These are phyloP conservation scores for Copsychus sechellarum DNA, from an alignment of 2,113 vertebrate species.

Conservation along the genomic window DNA sequence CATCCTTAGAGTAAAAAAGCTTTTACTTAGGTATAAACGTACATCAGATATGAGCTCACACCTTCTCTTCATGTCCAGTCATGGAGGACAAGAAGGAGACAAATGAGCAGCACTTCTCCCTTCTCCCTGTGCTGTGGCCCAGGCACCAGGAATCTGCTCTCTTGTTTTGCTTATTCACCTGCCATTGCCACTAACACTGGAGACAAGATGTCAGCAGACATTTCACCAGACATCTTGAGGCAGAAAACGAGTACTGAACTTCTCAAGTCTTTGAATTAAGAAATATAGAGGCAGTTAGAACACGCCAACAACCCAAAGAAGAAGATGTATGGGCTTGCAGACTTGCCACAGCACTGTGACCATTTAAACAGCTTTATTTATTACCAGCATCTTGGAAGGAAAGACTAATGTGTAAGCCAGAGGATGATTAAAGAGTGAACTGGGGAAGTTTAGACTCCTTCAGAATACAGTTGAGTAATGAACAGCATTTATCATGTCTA, in stretches of 20 bases:
- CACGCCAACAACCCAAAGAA: not conserved
- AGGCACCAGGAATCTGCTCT: not conserved
- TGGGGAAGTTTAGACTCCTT: not conserved
- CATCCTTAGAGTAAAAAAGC: not conserved
- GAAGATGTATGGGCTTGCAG: not conserved
- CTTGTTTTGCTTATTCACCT: not conserved
- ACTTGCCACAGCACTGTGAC: not conserved
- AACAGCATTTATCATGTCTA: not conserved
- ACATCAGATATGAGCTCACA: not conserved
- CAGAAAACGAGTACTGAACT: not conserved
- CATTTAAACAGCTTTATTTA: constrained; percentile 10
- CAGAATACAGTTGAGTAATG: constrained; percentile 27
- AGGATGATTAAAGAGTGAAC: constrained; percentile 29
- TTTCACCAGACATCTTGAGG: not conserved
- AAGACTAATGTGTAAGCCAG: not conserved
- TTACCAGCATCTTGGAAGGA: not conserved
- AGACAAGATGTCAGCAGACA: not conserved
- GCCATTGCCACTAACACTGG: not conserved
- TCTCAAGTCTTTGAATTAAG: not conserved
- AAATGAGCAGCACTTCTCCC: not conserved
- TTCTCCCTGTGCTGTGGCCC: not conserved
- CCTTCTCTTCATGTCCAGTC: not conserved
- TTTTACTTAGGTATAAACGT: not conserved
- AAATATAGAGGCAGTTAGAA: not conserved
- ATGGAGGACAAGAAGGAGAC: not conserved